phyloP scores from a whole-genome alignment of 2,113 vertebrate genomes.

The Erpornis zantholeuca region DNA sequence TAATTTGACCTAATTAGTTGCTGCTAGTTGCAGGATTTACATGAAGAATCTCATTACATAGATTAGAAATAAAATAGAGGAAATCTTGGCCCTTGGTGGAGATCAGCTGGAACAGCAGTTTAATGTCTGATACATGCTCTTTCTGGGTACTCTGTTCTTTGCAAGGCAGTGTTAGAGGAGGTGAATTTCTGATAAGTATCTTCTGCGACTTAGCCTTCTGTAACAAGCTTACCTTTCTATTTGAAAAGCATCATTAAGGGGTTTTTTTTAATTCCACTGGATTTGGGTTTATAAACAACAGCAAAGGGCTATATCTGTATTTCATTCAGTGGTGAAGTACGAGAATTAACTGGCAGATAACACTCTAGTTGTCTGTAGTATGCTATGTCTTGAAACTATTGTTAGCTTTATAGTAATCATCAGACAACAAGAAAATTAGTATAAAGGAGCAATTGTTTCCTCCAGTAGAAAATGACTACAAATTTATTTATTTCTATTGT shows the following conservation, averaged over 20 bases:
- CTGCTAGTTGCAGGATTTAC: conserved; percentile 21
- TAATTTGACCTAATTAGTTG: conserved; percentile 66
- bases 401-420: not conserved
- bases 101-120: not conserved
- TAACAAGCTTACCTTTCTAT: not conserved
- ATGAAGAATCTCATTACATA: conserved; percentile 48
- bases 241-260: not conserved
- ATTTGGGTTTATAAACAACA: not conserved
- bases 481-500: not conserved
- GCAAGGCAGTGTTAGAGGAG: not conserved
- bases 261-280: not conserved
- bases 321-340: not conserved
- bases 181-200: not conserved
- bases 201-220: not conserved
- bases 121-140: not conserved
- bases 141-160: not conserved
- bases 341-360: not conserved
- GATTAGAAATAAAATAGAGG: conserved; percentile 11
- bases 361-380: not conserved
- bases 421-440: not conserved
- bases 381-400: not conserved
- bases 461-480: not conserved
- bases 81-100: not conserved
- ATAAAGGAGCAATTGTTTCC: not conserved
- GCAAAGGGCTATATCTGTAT: not conserved